Base-by-base conservation (phyloP, 1,140 invertebrate genomes). In the Drosophila saltans region DNA sequence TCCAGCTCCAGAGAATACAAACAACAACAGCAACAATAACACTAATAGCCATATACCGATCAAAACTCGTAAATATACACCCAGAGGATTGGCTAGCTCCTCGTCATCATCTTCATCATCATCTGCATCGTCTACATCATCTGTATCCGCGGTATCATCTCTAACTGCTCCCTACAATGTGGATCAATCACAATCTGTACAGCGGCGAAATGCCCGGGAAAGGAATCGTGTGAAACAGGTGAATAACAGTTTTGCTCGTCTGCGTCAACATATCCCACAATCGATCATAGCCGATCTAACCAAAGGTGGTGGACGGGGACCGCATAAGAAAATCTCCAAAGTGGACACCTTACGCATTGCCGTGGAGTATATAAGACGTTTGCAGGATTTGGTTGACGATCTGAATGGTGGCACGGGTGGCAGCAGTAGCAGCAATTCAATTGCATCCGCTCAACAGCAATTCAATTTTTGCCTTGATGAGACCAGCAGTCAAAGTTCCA, bases 191-290 rank as follows among this genome's bases (percentile, higher is more conserved):
- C 97, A 97, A 16, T 97, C 97, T 0, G 97, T 98, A 6, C 97
- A 97, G 1, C 93, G 97, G 52, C 94, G 98, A 75, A 99, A 99
- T 92, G 98, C 98, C 16, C 94, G 98, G 0, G 98, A 99, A 92
- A 93, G 98, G 41, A 99, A 99, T 92, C 95, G 98, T 55, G 98
- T 99, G 9, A 98, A 98, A 92, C 96, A 98, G 94, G 97, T 98
- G 77, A 99, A 99, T 94, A 97, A 98, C 81, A 97, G 97, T 69
- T 98, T 98, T 91, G 96, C 97, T 7, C 96, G 96, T 0, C 93
- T 98, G 2, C 94, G 97, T 2, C 96, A 97, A 70, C 97, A 98
- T 81, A 97, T 98, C 61, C 97, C 97, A 0, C 94, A 95, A 61
- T 94, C 94, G 63, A 95, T 97, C 1, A 95, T 95, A 4, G 95